Evolutionary conservation across 2,113 vertebrate genomes (phyloP), one percentile per base, ranked within the genome.

Genomic region (Eulacestoma nigropectus): DNA sequence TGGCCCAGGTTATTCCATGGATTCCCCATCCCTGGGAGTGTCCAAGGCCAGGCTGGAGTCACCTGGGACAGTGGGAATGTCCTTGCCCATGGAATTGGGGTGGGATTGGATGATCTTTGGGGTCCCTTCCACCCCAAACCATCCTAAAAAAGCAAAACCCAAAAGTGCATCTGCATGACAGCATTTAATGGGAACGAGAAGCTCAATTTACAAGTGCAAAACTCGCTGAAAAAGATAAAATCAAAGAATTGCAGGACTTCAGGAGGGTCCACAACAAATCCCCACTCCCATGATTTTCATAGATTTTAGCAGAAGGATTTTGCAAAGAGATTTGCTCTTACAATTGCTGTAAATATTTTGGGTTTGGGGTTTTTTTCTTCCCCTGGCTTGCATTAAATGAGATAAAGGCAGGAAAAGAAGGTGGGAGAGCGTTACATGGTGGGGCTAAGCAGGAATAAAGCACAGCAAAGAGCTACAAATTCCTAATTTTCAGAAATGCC

Each of bases 161-260:
- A 62, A 19, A 93, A 30, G 49, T 41, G n/a, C 30, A 92, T 95
- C 75, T 92, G 75, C 82, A 76, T 52, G 78, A 78, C 39, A 94
- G 37, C 65, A 13, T 97, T 97, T 97, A 97, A 97, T 97, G 85
- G 29, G 32, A 87, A 93, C 1, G 53, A 76, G 72, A 93, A 92
- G 57, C 75, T 87, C 63, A 16, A 53, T 76, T 88, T 32, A 97
- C 95, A 96, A 30, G 55, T 1, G 22, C 50, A 77, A 81, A 93
- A 85, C 53, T 9, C 9, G 6, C 16, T 73, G 82, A 83, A 22
- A 75, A 93, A 11, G 42, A 67, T 33, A 84, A 84, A 95, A 89
- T 35, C 57, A 85, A 87, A 87, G 52, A 62, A 27, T 83, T 85
- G 50, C 90, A 88, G 84, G 84, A 72, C 63, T 87, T 89, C 19